A percentile compares a stretch with the other conserved stretches of the same genome.
Conservation (phyloP, 2,888 invertebrate genomes). For the Aporophyla nigra region DNA sequence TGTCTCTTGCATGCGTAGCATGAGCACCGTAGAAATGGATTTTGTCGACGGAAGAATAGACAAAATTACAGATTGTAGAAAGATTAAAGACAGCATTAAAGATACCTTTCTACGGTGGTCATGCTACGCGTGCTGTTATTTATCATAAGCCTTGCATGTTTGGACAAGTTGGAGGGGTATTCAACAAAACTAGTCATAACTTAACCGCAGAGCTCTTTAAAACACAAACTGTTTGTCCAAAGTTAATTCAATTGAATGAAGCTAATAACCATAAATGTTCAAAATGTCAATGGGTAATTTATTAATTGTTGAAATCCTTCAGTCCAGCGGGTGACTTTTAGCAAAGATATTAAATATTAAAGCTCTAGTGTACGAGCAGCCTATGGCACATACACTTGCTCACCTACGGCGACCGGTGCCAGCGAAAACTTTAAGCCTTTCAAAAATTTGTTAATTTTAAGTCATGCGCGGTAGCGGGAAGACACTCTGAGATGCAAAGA, state of each 20-base stretch:
- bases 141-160: too few relatives aligned
- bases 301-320: conserved; percentile 50
- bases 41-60: too few relatives aligned
- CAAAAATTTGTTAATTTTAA: conserved; percentile 60
- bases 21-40: too few relatives aligned
- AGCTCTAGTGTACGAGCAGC: conserved; percentile 19
- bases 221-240: background rate
- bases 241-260: conserved; percentile 13
- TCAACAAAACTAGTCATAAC: too few relatives aligned
- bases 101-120: too few relatives aligned
- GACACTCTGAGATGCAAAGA: too few relatives aligned
- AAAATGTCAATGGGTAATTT: conserved; percentile 37
- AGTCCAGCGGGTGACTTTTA: conserved; percentile 26
- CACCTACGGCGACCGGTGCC: conserved; percentile 58
- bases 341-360: conserved; percentile 18
- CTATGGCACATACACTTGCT: conserved; percentile 48
- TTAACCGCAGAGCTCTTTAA: background rate
- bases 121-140: too few relatives aligned
- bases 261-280: conserved; percentile 11
- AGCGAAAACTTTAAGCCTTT: conserved; percentile 71
- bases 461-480: conserved; percentile 48
- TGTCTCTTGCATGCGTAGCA: too few relatives aligned
- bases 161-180: too few relatives aligned
- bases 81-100: too few relatives aligned
- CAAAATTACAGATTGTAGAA: too few relatives aligned